Evolutionary conservation across 2,113 vertebrate species (phyloP).

Genomic region (Ploceus nigricollis): DNA sequence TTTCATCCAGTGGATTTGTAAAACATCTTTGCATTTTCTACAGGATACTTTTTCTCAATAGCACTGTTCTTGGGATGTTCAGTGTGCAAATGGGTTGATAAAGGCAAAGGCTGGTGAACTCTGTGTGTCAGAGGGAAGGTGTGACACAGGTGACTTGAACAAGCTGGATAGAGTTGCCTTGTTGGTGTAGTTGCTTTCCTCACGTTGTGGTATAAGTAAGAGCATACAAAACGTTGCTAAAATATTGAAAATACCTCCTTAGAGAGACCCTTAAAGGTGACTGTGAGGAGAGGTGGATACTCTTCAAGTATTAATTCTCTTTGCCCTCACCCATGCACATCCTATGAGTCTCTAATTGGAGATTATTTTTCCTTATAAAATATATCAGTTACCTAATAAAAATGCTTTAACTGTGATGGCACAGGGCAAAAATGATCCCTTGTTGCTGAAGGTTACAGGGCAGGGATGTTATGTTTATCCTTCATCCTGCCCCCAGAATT

Average conservation of each 20-base stretch:
- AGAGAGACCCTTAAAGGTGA: not conserved
- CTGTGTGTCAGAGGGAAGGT: not conserved
- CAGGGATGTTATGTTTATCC: not conserved
- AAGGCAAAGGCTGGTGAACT: not conserved
- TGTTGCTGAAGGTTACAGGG: not conserved
- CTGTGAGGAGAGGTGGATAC: not conserved
- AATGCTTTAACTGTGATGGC: not conserved
- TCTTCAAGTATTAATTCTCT: not conserved
- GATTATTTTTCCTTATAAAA: not conserved
- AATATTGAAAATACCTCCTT: not conserved
- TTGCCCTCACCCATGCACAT: not conserved
- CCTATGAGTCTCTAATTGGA: not conserved
- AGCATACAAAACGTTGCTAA: not conserved
- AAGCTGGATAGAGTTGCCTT: not conserved
- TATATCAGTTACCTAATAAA: not conserved
- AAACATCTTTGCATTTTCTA: not conserved
- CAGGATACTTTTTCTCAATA: not conserved
- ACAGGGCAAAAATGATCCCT: not conserved
- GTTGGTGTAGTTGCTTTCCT: not conserved
- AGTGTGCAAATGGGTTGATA: too few relatives aligned
- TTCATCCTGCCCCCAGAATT: not conserved
- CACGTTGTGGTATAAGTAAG: accelerated
- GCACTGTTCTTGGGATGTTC: not conserved
- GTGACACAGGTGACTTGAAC: accelerated
- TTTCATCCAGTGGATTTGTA: not conserved